phyloP scores from a whole-genome alignment of 2,797 vertebrate genomes.

The Orestias chungarensis region DNA sequence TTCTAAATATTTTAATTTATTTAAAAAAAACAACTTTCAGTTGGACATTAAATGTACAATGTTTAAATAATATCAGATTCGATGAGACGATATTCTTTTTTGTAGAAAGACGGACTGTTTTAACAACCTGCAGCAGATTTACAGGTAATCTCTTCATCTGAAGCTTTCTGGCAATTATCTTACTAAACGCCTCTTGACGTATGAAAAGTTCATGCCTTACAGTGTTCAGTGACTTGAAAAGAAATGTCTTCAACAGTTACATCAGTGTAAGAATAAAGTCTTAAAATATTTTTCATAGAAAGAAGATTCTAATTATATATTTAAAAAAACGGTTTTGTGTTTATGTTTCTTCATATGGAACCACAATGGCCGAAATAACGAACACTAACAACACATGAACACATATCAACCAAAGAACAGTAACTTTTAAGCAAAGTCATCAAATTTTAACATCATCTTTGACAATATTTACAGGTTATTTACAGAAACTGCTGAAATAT shows the following conservation, averaged over 20 bases:
- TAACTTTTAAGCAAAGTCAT: neutral
- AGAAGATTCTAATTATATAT: neutral
- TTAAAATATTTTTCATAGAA: neutral
- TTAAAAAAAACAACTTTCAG: too few relatives aligned
- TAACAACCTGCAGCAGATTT: neutral
- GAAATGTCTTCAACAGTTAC: neutral
- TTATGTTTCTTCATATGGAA: slow-evolving; percentile 8
- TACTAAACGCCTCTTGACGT: neutral
- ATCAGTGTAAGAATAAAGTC: neutral
- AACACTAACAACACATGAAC: neutral
- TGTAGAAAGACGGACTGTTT: neutral
- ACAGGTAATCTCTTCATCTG: neutral
- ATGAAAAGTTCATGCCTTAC: neutral
- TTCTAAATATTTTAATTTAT: too few relatives aligned
- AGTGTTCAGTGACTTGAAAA: neutral
- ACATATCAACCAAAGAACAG: neutral
- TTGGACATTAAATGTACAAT: too few relatives aligned
- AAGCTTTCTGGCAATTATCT: neutral
- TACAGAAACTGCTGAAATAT: neutral
- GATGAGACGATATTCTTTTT: too few relatives aligned
- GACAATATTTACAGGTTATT: slow-evolving; percentile 16
- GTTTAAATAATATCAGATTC: neutral
- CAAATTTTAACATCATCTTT: neutral
- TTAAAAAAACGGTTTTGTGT: too few relatives aligned
- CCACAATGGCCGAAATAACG: neutral